Evolutionary conservation across 92 coral and sea anemone genomes (phyloP), one percentile per base, ranked within the genome.

Genomic region (Epizoanthus stellaris): DNA sequence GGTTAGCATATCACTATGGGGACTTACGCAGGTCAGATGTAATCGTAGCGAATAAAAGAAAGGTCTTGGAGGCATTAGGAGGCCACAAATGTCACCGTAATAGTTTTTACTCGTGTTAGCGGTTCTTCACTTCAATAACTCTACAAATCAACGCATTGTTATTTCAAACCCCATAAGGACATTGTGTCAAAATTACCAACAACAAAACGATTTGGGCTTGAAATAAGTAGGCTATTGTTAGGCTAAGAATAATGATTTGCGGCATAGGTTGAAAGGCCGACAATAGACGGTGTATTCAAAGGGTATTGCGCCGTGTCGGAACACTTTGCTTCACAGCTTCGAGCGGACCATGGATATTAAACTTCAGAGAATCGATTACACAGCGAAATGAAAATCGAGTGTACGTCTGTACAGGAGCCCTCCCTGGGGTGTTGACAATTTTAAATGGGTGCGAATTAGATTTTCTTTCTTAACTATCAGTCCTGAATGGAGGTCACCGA

Each of bases 151-250:
- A 69, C 39, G 81, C 80, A 80, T 92, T 92, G 98, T 92, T 59
- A 80, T 57, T n/a, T 72, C 79, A 81, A 71, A 75, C 86, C 95
- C 84, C 89, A 90, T 87, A 88, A 86, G 84, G 92, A 65, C 70
- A 89, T 92, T 92, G 98, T 90, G 90, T 86, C 68, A 61, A 92
- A 94, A 94, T 92, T 94, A 94, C 70, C 94, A 94, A 87, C 91
- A 92, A 94, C 95, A 92, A 94, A 88, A 82, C 88, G 94, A 62
- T 89, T 85, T 73, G 91, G 67, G 94, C 89, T 88, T 85, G 91
- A 80, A 84, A 88, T 94, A 92, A 90, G 95, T 94, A 95, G 92
- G 52, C 84, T 90, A 87, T 92, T 94, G 95, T 94, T 34, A 76
- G 75, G 67, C 36, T 77, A 88, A 75, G 91, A 84, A 86, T 89